phyloP scores from a whole-genome alignment of 2,113 vertebrate species.

The Ailurus styani region DNA sequence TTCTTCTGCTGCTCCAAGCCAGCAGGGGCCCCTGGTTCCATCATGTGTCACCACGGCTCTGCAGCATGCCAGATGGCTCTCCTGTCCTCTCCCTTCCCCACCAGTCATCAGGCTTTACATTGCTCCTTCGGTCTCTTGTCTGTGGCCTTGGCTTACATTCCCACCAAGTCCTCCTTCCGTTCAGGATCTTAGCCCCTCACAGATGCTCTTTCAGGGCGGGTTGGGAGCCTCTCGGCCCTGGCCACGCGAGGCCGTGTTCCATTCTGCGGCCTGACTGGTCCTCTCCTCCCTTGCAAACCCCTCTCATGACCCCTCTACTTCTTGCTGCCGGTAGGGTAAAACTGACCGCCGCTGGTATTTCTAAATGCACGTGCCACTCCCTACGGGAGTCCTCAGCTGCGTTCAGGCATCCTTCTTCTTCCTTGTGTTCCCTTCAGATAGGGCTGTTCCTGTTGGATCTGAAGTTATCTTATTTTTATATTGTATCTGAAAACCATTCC shows the following conservation, averaged over 20 bases:
- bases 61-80: rapidly evolving
- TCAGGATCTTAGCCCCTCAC: not conserved
- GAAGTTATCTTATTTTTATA: not conserved
- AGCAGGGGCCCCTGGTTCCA: not conserved
- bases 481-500: not conserved
- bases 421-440: not conserved
- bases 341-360: not conserved
- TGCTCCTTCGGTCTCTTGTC: not conserved
- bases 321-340: not conserved
- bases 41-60: not conserved
- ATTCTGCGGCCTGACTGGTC: not conserved
- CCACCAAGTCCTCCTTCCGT: rapidly evolving
- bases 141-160: not conserved
- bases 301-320: not conserved
- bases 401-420: not conserved
- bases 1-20: not conserved
- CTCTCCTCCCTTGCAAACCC: not conserved
- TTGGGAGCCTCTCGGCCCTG: not conserved
- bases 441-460: not conserved
- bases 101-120: too few species aligned
- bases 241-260: not conserved
- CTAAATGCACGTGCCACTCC: not conserved
- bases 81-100: not conserved
- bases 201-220: not conserved
- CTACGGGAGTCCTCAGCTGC: not conserved